Percentiles rank a stretch among this genome's conserved stretches.
Evolutionary conservation across 2,797 vertebrate species (phyloP).

Genomic region (Sebastiscus albofasciatus): DNA sequence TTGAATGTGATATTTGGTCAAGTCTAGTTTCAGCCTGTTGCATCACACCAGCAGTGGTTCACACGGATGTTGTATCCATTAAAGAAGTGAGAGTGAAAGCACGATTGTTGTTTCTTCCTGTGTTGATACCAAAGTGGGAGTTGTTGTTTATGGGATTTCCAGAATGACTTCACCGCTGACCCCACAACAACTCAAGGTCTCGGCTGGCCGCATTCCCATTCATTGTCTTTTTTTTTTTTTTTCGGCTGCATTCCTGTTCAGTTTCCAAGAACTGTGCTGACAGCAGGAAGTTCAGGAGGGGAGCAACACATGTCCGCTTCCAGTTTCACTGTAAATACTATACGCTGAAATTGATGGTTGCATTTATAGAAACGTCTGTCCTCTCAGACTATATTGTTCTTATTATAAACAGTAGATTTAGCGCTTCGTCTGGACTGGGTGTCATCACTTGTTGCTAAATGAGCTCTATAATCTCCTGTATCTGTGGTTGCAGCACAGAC

Average conservation of each 20-base stretch:
- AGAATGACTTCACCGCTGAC: slow-evolving; percentile 45
- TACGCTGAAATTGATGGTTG: not conserved
- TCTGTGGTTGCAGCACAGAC: slow-evolving; percentile 19
- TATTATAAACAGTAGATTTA: not conserved
- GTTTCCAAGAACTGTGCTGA: slow-evolving; percentile 42
- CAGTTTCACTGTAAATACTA: slow-evolving; percentile 26
- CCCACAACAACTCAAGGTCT: slow-evolving; percentile 43
- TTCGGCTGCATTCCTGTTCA: slow-evolving; percentile 22
- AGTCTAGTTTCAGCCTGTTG: slow-evolving; percentile 53
- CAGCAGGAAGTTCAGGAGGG: slow-evolving; percentile 49
- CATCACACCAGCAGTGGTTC: slow-evolving; percentile 33
- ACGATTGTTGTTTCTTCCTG: slow-evolving; percentile 14
- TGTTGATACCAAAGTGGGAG: slow-evolving; percentile 42
- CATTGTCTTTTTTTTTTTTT: slow-evolving; percentile 47
- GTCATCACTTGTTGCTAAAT: slow-evolving; percentile 24
- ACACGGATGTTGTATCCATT: slow-evolving; percentile 27
- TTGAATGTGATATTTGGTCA: slow-evolving; percentile 21
- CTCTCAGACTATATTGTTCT: not conserved
- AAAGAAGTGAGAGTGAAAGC: slow-evolving; percentile 28
- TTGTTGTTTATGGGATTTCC: slow-evolving; percentile 47
- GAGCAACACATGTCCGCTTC: slow-evolving; percentile 14
- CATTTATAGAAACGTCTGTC: slow-evolving; percentile 1
- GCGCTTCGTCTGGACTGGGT: slow-evolving; percentile 18
- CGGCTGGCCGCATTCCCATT: slow-evolving; percentile 29
- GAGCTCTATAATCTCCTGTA: slow-evolving; percentile 40